Evolutionary conservation across 2,888 invertebrate genomes (phyloP), one percentile per base, ranked within the genome.

Genomic region (Tiphia femorata): DNA sequence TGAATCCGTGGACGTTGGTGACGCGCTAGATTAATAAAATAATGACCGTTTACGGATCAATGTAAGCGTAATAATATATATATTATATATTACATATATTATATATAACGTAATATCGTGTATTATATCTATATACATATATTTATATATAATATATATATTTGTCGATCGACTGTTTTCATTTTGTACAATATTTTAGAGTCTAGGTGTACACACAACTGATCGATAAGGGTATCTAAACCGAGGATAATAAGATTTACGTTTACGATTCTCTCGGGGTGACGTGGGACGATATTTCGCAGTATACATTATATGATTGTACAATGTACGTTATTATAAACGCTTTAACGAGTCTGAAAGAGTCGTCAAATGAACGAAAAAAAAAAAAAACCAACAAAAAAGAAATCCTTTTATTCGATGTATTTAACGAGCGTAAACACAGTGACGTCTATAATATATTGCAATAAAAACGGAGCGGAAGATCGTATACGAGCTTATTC

Each of bases 371-470:
- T n/a, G n/a, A n/a, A n/a, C n/a, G n/a, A n/a, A n/a, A n/a, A n/a
- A n/a, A n/a, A n/a, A n/a, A n/a, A n/a, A n/a, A n/a, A n/a, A n/a
- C n/a, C n/a, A n/a, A n/a, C n/a, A n/a, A n/a, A n/a, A n/a, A n/a
- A 53, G 37, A 42, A 44, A 47, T 53, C 37, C 57, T 57, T 57
- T 46, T 57, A 57, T 54, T 57, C 42, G 57, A 57, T 57, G 57
- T 57, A 57, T 57, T 57, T 57, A 57, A 53, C 47, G 17, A 47
- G 46, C 52, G 44, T 55, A 55, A 49, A 55, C 44, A 55, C 55
- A 55, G 46, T 55, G 53, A 53, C 42, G 47, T 57, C 53, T 57
- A 55, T 55, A 57, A 53, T 48, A 57, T 57, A 57, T 57, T 57
- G 57, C 57, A 57, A 57, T 57, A 57, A 57, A 54, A 57, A 38